phyloP scores from a whole-genome alignment of 2,113 vertebrate genomes.

The Epinephelus lanceolatus region DNA sequence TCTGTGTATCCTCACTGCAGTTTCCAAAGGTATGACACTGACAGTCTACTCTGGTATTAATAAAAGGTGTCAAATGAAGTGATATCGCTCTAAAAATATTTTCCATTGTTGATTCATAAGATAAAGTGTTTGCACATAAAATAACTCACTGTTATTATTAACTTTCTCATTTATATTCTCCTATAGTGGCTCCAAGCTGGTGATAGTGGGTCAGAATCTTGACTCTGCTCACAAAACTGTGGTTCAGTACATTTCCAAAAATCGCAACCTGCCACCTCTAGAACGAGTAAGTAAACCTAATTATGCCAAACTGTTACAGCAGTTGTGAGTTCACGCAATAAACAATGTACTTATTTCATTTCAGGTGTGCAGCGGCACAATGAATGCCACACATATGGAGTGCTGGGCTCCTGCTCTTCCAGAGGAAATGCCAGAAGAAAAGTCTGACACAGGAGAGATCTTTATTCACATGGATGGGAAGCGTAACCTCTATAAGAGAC shows the following conservation, averaged over 20 bases:
- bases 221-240: slow-evolving; percentile 83
- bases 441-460: slow-evolving; percentile 81
- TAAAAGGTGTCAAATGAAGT: neutral
- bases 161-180: slow-evolving; percentile 11
- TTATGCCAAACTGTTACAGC: neutral
- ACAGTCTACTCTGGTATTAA: neutral
- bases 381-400: slow-evolving; percentile 75
- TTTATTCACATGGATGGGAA: slow-evolving; percentile 86
- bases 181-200: slow-evolving; percentile 88
- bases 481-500: slow-evolving; percentile 55
- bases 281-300: slow-evolving; percentile 48
- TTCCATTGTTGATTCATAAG: neutral
- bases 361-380: slow-evolving; percentile 81
- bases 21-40: slow-evolving; percentile 78
- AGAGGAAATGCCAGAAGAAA: slow-evolving; percentile 70
- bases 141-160: neutral
- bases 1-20: slow-evolving; percentile 87
- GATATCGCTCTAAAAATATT: neutral
- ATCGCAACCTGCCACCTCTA: neutral
- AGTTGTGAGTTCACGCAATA: slow-evolving; percentile 9
- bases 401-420: slow-evolving; percentile 86
- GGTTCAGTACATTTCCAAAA: slow-evolving; percentile 76
- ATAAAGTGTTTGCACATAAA: neutral
- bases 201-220: slow-evolving; percentile 88
- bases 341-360: neutral